Evolutionary conservation across 1,140 invertebrate species (phyloP), one percentile per base, ranked within the genome.

Genomic region (Hetaerina americana): DNA sequence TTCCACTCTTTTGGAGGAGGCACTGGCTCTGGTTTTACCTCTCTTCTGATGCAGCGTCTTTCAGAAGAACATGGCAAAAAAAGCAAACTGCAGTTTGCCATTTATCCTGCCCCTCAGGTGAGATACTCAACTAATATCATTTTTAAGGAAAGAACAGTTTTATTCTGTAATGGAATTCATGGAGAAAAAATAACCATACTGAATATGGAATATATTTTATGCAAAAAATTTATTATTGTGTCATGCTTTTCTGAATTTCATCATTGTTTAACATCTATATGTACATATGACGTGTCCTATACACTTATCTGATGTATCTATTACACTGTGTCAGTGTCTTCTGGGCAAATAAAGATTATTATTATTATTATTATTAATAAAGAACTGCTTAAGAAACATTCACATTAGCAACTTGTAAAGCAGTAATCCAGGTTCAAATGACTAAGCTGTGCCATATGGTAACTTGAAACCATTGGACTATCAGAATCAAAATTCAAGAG

Each of bases 1-100:
- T 94, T 93, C 84, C 92, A 93, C 81, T 91, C 89, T 29, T 93
- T 93, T 77, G 92, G 92, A 28, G 92, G 91, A 26, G 91, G 92
- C 68, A 94, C 91, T 75, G 91, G 91, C 3, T 93, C 91, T 15
- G 92, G 92, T 1, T 93, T 94, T 80, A 90, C 90, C 0, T 91
- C 90, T 15, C 81, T 93, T 66, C 82, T 94, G 68, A 92, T 93
- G 90, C 90, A 93, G 80, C 82, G 90, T 29, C 82, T 94, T 1
- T 89, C 88, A 18, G 89, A 92, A 0, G 92, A 92, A 75, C 91
- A 90, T 81, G 89, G 89, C 66, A 91, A 92, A 79, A 92, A 92
- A 79, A 90, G 89, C 0, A 92, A 92, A 84, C 82, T 93, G 26
- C 90, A 93, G 79, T 94, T 93, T 80, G 87, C 90, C 49, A 90